Conservation (phyloP, 2,113 vertebrate species). For the Petromus typicus region DNA sequence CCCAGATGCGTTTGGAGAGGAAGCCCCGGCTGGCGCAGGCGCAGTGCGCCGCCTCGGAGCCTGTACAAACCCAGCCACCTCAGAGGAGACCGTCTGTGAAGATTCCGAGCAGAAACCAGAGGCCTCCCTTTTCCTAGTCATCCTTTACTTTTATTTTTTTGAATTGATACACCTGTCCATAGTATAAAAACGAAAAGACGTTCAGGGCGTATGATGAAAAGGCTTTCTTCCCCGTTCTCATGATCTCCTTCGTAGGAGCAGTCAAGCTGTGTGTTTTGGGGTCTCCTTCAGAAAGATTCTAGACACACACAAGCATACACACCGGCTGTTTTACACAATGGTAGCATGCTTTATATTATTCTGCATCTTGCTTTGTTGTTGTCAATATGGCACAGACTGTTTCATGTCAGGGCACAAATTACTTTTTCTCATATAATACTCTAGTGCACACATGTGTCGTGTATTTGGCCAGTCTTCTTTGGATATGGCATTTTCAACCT, state of each 20-base stretch:
- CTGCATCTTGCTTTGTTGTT: conserved; percentile 1
- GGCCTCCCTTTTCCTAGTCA: neutral
- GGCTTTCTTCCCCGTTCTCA: neutral
- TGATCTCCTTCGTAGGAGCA: neutral
- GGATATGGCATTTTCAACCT: neutral
- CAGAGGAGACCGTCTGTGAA: neutral
- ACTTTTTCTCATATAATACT: neutral
- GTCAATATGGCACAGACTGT: neutral
- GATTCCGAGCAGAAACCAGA: neutral
- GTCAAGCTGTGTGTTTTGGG: neutral
- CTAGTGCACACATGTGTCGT: neutral
- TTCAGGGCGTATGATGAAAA: neutral
- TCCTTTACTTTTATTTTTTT: conserved; percentile 23
- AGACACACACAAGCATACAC: neutral
- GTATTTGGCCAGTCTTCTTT: neutral
- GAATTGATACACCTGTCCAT: neutral
- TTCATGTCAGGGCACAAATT: neutral
- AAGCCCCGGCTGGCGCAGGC: neutral
- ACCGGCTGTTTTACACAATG: neutral
- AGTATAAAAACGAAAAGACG: neutral
- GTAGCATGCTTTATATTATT: neutral
- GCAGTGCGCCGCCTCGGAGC: neutral
- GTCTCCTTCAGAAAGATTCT: neutral
- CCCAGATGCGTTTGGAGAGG: neutral
- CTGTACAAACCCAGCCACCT: neutral